phyloP scores from a whole-genome alignment of 2,113 vertebrate genomes.

The Gadus macrocephalus region DNA sequence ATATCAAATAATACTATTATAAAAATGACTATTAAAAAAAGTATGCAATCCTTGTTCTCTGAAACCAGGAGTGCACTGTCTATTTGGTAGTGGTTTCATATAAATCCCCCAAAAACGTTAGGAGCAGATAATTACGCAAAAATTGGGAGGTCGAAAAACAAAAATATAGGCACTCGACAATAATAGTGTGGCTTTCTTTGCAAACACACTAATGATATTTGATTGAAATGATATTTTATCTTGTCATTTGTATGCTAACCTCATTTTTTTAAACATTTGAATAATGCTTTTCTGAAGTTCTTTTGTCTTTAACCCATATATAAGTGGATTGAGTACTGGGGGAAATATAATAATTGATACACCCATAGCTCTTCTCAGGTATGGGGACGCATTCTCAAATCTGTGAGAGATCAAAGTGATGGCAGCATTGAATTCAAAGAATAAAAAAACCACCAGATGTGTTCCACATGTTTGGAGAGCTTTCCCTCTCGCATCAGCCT shows the following conservation, averaged over 20 bases:
- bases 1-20: not conserved
- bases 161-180: too few relatives aligned
- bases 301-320: slow-evolving; percentile 60
- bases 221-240: too few relatives aligned
- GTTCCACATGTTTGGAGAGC: slow-evolving; percentile 61
- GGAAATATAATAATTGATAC: slow-evolving; percentile 54
- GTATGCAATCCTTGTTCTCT: too few relatives aligned
- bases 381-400: slow-evolving; percentile 18
- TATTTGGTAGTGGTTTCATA: too few relatives aligned
- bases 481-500: slow-evolving; percentile 41
- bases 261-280: slow-evolving; percentile 24
- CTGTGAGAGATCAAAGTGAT: slow-evolving; percentile 46
- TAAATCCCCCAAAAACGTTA: too few relatives aligned
- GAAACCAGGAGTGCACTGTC: too few relatives aligned
- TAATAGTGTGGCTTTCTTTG: too few relatives aligned
- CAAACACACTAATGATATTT: too few relatives aligned
- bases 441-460: slow-evolving; percentile 55
- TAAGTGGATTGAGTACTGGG: slow-evolving; percentile 57
- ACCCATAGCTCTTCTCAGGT: slow-evolving; percentile 46
- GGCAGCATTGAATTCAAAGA: slow-evolving; percentile 43
- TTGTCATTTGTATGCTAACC: too few relatives aligned
- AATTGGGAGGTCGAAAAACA: too few relatives aligned
- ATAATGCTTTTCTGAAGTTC: slow-evolving; percentile 43
- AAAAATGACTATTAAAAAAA: too few relatives aligned
- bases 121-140: too few relatives aligned